Conservation (phyloP, 1,140 invertebrate genomes). For the Euwallacea fornicatus region DNA sequence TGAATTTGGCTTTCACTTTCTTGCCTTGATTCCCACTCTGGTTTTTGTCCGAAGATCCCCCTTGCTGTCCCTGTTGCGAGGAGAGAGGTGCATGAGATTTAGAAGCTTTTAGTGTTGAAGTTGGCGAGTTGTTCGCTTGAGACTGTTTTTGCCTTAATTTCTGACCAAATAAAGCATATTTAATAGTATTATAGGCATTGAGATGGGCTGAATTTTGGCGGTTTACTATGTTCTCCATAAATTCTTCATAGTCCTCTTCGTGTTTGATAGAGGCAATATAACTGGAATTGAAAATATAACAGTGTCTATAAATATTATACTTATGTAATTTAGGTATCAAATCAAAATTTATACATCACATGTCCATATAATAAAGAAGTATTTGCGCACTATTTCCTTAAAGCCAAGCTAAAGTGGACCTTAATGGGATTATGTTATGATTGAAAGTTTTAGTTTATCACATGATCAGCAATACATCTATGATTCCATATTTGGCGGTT, state of each 20-base stretch:
- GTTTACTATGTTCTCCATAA: conserved; percentile 68
- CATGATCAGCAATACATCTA: too few relatives aligned
- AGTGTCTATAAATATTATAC: background rate
- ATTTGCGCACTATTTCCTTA: too few relatives aligned
- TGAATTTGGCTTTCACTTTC: conserved; percentile 47
- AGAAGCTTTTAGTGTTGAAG: too few relatives aligned
- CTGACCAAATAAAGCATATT: conserved; percentile 56
- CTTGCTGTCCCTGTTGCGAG: background rate
- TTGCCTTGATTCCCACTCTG: conserved; percentile 32
- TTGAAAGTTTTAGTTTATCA: too few relatives aligned
- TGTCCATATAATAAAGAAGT: too few relatives aligned
- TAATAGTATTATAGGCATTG: conserved; percentile 66
- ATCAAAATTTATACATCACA: too few relatives aligned
- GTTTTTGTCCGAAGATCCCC: background rate
- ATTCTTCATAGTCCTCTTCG: conserved; percentile 68
- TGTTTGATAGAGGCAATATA: conserved; percentile 66
- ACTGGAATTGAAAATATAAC: conserved; percentile 52
- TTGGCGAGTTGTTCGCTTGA: background rate
- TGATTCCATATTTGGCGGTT: too few relatives aligned
- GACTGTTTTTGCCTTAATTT: conserved; percentile 19
- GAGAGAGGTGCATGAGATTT: background rate
- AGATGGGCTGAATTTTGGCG: conserved; percentile 65
- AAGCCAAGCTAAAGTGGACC: too few relatives aligned
- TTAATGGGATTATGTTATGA: too few relatives aligned
- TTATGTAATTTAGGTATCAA: too few relatives aligned